Evolutionary conservation across 1,140 invertebrate genomes (phyloP).

Genomic region (Pseudomyrmex gracilis): DNA sequence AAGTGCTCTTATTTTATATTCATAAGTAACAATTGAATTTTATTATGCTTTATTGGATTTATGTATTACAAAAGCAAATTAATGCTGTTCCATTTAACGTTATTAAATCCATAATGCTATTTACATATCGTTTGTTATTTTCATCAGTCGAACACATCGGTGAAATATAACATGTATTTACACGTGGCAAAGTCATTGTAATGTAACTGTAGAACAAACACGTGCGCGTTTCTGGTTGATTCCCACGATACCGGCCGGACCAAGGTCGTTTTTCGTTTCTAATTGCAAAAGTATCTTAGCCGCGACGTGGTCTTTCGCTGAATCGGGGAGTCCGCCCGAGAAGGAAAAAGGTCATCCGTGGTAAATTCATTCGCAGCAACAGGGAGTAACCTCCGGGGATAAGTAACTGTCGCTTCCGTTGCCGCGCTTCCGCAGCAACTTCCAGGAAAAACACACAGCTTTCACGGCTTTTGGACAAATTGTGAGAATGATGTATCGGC

Average conservation of each 20-base stretch:
- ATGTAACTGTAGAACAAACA: not conserved
- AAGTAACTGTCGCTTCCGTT: conserved; percentile 81
- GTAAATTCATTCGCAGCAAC: conserved; percentile 74
- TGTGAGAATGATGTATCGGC: conserved; percentile 82
- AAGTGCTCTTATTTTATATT: conserved; percentile 31
- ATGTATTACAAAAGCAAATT: conserved; percentile 43
- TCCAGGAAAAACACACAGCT: conserved; percentile 74
- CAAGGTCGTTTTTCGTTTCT: not conserved
- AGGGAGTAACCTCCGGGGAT: conserved; percentile 72
- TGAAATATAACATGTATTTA: conserved; percentile 37
- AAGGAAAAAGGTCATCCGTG: conserved; percentile 63
- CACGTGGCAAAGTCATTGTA: not conserved
- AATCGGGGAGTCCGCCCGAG: not conserved
- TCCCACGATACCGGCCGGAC: not conserved
- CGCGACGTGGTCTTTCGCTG: not conserved
- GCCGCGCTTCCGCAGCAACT: conserved; percentile 47
- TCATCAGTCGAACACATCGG: not conserved
- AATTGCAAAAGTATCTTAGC: conserved; percentile 1
- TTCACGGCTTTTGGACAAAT: conserved; percentile 81
- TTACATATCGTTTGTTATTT: conserved; percentile 54
- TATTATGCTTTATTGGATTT: conserved; percentile 54
- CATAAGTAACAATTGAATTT: conserved; percentile 46
- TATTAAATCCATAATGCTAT: conserved; percentile 46
- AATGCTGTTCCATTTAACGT: conserved; percentile 43
- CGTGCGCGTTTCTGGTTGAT: not conserved